phyloP scores from a whole-genome alignment of 1,140 invertebrate genomes.

The Drosophila bifasciata region DNA sequence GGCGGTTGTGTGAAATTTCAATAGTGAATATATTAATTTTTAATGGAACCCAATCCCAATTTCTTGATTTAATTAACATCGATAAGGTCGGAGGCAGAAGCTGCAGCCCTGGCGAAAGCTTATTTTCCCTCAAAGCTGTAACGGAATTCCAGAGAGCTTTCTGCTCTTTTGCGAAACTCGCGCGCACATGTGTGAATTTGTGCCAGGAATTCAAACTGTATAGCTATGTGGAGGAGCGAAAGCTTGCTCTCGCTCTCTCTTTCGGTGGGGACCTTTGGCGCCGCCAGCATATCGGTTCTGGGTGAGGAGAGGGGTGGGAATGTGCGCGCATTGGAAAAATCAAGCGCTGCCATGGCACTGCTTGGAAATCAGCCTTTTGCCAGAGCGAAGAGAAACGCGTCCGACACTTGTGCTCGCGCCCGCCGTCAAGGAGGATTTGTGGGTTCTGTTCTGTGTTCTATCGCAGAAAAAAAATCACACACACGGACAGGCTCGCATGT shows the following conservation, averaged over 20 bases:
- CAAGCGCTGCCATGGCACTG: conserved; percentile 60
- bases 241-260: conserved; percentile 58
- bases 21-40: conserved; percentile 59
- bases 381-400: conserved; percentile 69
- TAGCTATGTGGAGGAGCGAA: conserved; percentile 63
- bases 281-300: conserved; percentile 20
- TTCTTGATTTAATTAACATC: neutral
- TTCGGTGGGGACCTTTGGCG: conserved; percentile 47
- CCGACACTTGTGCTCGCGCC: conserved; percentile 60
- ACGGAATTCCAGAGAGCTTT: conserved; percentile 41
- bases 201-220: conserved; percentile 72
- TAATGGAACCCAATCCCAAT: conserved; percentile 3
- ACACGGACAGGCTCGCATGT: too few relatives aligned
- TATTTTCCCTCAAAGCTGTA: conserved; percentile 24
- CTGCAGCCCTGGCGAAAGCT: conserved; percentile 37
- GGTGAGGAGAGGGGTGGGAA: conserved; percentile 32
- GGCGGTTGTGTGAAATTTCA: conserved; percentile 45
- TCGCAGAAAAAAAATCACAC: conserved; percentile 47
- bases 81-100: too few relatives aligned
- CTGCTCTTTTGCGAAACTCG: conserved; percentile 34
- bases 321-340: conserved; percentile 62
- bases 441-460: conserved; percentile 55
- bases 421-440: conserved; percentile 74
- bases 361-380: conserved; percentile 66
- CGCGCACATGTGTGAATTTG: conserved; percentile 62